Evolutionary conservation across 2,888 invertebrate species (phyloP).

Genomic region (Aproaerema taeniolella): DNA sequence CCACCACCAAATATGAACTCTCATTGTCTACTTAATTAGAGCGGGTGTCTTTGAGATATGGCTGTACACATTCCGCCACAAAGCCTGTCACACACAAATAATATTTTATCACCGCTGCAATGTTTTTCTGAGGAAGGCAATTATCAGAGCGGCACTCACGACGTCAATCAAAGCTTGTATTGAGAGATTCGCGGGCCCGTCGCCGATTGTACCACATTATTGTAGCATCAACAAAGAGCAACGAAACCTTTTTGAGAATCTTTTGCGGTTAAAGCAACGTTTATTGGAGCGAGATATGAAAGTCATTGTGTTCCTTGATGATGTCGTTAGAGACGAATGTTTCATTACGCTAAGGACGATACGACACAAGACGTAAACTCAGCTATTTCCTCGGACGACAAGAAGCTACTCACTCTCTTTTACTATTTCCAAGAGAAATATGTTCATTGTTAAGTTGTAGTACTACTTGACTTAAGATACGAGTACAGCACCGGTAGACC

Average conservation of each 20-base stretch:
- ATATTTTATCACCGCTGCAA: conserved; percentile 55
- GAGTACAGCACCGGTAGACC: too few species aligned
- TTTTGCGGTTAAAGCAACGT: conserved; percentile 7
- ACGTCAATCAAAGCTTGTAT: conserved; percentile 33
- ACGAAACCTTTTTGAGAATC: conserved; percentile 7
- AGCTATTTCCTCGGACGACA: too few species aligned
- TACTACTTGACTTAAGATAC: too few species aligned
- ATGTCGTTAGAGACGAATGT: too few species aligned
- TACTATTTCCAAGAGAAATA: too few species aligned
- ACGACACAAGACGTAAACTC: too few species aligned
- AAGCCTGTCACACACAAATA: conserved; percentile 68
- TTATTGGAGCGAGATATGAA: conserved; percentile 5
- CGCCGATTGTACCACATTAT: conserved; percentile 14
- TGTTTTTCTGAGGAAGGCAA: conserved; percentile 47
- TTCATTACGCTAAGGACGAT: too few species aligned
- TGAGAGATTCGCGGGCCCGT: conserved; percentile 18
- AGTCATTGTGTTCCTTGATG: conserved; percentile 1
- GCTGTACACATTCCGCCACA: conserved; percentile 36
- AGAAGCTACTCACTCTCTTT: too few species aligned
- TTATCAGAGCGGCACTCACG: conserved; percentile 29
- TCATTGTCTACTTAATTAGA: conserved; percentile 74
- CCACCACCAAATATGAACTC: conserved; percentile 64
- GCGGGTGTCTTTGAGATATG: conserved; percentile 47
- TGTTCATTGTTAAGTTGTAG: too few species aligned
- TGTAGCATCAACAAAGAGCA: conserved; percentile 11